Conservation (phyloP, 2,797 vertebrate genomes). For the Corythornis leucogaster region DNA sequence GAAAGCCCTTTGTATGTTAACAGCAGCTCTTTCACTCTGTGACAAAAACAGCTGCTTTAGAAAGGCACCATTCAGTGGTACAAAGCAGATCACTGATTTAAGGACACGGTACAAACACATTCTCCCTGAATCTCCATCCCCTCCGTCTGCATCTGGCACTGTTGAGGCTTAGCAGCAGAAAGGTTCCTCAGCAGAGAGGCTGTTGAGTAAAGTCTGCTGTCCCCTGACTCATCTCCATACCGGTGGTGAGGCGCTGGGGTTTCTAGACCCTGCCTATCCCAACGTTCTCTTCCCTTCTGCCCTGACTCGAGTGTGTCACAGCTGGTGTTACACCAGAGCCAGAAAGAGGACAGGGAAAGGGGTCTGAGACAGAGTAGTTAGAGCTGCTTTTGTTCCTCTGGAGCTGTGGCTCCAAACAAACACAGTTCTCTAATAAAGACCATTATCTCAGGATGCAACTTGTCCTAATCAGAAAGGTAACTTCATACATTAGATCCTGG, state of each 20-base stretch:
- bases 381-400: not conserved
- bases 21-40: not conserved
- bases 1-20: not conserved
- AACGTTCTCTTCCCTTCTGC: not conserved
- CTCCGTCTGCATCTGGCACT: not conserved
- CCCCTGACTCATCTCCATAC: not conserved
- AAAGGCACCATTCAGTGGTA: not conserved
- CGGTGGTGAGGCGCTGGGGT: not conserved
- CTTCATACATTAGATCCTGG: not conserved
- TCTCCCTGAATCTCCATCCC: not conserved
- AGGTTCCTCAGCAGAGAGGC: not conserved
- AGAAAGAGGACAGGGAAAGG: not conserved
- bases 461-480: not conserved
- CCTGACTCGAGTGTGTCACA: not conserved
- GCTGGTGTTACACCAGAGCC: fast-evolving
- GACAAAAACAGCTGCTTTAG: not conserved
- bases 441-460: not conserved
- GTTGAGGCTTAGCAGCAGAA: not conserved
- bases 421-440: not conserved
- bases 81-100: not conserved
- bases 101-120: not conserved
- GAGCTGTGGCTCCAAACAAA: not conserved
- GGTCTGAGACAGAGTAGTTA: not conserved
- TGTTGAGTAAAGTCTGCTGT: not conserved
- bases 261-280: not conserved